Base-by-base conservation (phyloP, 2,113 vertebrate species). In the Gallinago jamesoni region DNA sequence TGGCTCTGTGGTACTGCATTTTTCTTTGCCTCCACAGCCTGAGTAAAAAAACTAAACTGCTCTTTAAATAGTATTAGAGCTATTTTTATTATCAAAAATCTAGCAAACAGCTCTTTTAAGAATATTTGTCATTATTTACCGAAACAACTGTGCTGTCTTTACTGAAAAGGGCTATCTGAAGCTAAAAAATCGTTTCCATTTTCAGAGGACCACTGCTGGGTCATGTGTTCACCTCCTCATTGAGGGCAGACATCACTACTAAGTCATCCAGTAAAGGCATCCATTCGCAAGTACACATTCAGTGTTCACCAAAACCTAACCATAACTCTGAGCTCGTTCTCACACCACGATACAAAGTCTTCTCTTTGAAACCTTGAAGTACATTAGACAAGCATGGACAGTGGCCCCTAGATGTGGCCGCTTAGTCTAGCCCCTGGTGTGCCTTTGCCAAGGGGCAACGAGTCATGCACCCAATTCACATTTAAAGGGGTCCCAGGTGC, bases 341-440 rank as follows among this genome's bases (percentile, higher is more conserved):
- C 59, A 18, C 37, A 24, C 9, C 3, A 0, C 0, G 1, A 9
- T 22, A 22, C 14, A 31, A 85, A 28, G 33, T 15, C 37, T 82
- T 35, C 16, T 23, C 57, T 68, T 33, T n/a, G 43, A 76, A 76
- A 64, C 27, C 30, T 22, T 8, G 18, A 47, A 31, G 25, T 5
- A 6, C 31, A 6, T 28, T 8, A 31, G 43, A 8, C 13, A 60
- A 41, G 8, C 3, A 8, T 50, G 77, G 43, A 11, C 2, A 1
- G 24, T 31, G 30, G 7, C 28, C 12, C 11, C 20, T 7, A 24
- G 3, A 3, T 50, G 12, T 33, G 4, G 35, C 7, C 41, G 12
- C 35, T 7, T 21, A 2, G 2, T 43, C 22, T 33, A 4, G 35
- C 10, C 41, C 8, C 6, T 27, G n/a, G 1, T 2, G 30, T 1